phyloP scores from a whole-genome alignment of 2,113 vertebrate genomes.

The Pseudorhombus dupliciocellatus region DNA sequence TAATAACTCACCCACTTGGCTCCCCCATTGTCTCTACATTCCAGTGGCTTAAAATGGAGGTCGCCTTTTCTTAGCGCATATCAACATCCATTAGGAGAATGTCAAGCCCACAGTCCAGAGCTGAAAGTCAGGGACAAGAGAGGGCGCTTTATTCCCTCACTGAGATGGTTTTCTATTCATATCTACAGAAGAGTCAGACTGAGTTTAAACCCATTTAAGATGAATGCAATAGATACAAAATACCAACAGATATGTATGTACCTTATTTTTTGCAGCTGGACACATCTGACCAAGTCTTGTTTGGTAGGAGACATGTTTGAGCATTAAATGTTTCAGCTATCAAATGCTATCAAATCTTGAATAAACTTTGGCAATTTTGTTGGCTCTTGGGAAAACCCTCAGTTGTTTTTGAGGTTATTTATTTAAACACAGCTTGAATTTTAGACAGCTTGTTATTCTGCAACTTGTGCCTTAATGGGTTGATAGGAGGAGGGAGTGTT shows the following conservation, averaged over 20 bases:
- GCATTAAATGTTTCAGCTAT: no score
- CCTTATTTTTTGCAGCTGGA: no score
- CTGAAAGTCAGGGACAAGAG: slow-evolving; percentile 1
- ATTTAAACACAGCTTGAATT: not conserved
- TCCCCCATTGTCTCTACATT: slow-evolving; percentile 63
- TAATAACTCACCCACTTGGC: slow-evolving; percentile 63
- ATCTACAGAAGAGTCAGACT: not conserved
- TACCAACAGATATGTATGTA: no score
- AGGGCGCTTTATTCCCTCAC: slow-evolving; percentile 17
- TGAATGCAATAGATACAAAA: no score
- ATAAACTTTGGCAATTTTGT: no score
- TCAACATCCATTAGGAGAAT: slow-evolving; percentile 34
- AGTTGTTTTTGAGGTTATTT: no score
- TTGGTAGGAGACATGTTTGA: no score
- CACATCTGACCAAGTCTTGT: no score
- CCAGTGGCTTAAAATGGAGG: slow-evolving; percentile 57
- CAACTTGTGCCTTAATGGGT: not conserved
- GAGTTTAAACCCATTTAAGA: not conserved
- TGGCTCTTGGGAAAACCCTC: not conserved
- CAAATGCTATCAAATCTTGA: no score
- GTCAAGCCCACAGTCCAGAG: slow-evolving; percentile 19
- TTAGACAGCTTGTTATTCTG: not conserved
- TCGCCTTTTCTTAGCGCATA: slow-evolving; percentile 30
- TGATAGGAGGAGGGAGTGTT: not conserved
- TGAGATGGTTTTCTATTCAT: slow-evolving; percentile 3